Evolutionary conservation across 2,797 vertebrate species (phyloP).

Genomic region (Sebastolobus alascanus): DNA sequence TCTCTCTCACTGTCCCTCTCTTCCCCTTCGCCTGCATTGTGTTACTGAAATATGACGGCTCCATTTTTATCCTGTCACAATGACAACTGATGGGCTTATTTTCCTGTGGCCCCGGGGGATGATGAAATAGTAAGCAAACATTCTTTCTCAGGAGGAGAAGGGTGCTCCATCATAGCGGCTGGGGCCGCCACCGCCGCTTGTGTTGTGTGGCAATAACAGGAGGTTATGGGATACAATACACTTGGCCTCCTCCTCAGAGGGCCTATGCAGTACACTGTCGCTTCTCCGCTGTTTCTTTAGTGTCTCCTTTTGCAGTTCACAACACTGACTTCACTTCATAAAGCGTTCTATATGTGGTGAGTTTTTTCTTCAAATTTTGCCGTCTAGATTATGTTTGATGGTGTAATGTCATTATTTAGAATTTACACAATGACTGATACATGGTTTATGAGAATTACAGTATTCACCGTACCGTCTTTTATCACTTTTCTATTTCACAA

Average conservation of each 20-base stretch:
- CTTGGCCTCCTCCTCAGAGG: conserved; percentile 79
- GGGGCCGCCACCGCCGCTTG: conserved; percentile 78
- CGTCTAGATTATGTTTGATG: conserved; percentile 10
- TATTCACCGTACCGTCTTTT: conserved; percentile 47
- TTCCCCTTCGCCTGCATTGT: conserved; percentile 88
- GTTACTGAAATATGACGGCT: conserved; percentile 99
- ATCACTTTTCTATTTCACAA: conserved; percentile 58
- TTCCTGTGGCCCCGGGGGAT: conserved; percentile 95
- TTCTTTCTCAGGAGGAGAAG: conserved; percentile 92
- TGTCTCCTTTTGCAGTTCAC: conserved; percentile 47
- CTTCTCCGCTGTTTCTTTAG: conserved; percentile 42
- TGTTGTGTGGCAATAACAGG: conserved; percentile 84
- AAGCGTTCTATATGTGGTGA: conserved; percentile 49
- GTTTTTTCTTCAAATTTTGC: conserved; percentile 31
- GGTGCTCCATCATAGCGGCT: conserved; percentile 92
- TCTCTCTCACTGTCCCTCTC: conserved; percentile 32
- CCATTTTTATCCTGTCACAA: conserved; percentile 99
- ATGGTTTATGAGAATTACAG: conserved; percentile 7
- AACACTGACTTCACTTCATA: conserved; percentile 49
- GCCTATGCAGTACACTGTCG: conserved; percentile 60
- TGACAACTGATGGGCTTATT: conserved; percentile 99
- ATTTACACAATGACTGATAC: conserved; percentile 4
- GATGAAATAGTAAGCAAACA: conserved; percentile 99
- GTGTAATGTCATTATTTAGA: conserved; percentile 8
- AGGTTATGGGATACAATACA: conserved; percentile 83